A percentile compares a stretch with the other conserved stretches of the same genome.
phyloP scores from a whole-genome alignment of 1,140 invertebrate species.

The Halesus radiatus region DNA sequence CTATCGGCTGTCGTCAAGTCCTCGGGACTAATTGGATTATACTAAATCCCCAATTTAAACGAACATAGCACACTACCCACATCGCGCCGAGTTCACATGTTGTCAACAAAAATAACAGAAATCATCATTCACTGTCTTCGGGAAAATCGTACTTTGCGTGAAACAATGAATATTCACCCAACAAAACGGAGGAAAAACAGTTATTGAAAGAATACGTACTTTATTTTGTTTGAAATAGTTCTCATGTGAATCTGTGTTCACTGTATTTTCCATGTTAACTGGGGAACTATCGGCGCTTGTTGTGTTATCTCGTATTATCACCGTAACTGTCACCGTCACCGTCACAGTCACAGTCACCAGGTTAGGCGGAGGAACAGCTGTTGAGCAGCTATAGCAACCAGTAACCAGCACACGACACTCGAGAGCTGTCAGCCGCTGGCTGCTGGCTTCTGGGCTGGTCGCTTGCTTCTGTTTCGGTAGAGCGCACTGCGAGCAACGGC shows the following conservation, averaged over 20 bases:
- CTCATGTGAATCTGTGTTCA: conserved; percentile 6
- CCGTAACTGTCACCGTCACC: too few species aligned
- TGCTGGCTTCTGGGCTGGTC: not conserved
- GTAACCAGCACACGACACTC: not conserved
- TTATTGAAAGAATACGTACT: conserved; percentile 13
- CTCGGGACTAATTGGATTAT: too few species aligned
- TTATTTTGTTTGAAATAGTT: conserved; percentile 12
- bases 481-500: too few species aligned
- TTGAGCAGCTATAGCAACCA: not conserved
- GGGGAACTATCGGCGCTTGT: not conserved
- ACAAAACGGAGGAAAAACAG: too few species aligned
- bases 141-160: not conserved
- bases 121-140: not conserved
- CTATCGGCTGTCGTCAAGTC: too few species aligned
- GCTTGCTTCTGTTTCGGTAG: too few species aligned
- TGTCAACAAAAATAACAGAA: too few species aligned
- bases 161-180: too few species aligned
- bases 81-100: too few species aligned
- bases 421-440: not conserved
- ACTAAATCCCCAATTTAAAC: too few species aligned
- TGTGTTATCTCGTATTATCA: too few species aligned
- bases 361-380: not conserved
- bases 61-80: too few species aligned
- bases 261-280: conserved; percentile 3
- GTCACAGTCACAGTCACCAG: not conserved